These are phyloP conservation scores for Olivierus martensii DNA, from an alignment of 1,140 invertebrate genomes.

Conservation along the genomic window DNA sequence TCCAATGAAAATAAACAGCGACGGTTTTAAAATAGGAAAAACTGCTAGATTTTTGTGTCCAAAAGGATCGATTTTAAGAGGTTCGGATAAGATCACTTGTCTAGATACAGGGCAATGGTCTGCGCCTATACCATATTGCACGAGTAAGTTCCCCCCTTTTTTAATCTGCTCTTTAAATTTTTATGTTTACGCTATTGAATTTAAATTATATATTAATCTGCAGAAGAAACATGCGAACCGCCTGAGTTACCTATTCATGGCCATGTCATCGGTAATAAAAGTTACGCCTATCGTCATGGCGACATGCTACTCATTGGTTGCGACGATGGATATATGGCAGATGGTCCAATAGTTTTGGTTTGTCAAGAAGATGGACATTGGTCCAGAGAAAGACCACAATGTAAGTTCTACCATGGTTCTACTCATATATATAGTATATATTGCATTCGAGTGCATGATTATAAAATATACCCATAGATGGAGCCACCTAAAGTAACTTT, in stretches of 20 bases:
- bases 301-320: constrained; percentile 74
- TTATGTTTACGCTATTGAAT: too few species aligned
- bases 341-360: constrained; percentile 63
- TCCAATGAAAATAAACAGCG: too few species aligned
- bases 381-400: constrained; percentile 67
- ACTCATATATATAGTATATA: too few species aligned
- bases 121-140: constrained; percentile 51
- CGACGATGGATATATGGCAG: constrained; percentile 71
- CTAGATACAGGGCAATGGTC: constrained; percentile 65
- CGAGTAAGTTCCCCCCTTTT: constrained; percentile 35
- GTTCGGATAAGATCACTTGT: constrained; percentile 56
- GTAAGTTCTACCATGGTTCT: too few species aligned
- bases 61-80: constrained; percentile 58
- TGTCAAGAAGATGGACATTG: constrained; percentile 79
- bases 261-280: too few species aligned
- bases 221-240: too few species aligned
- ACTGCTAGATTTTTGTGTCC: constrained; percentile 61
- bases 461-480: too few species aligned
- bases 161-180: too few species aligned
- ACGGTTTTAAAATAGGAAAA: constrained; percentile 44
- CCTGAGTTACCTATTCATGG: too few species aligned
- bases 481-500: too few species aligned
- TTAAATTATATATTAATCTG: too few species aligned
- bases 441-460: too few species aligned
- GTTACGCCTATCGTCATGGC: constrained; percentile 28